Conservation (phyloP, 1,140 invertebrate genomes). For the Acyrthosiphon pisum region DNA sequence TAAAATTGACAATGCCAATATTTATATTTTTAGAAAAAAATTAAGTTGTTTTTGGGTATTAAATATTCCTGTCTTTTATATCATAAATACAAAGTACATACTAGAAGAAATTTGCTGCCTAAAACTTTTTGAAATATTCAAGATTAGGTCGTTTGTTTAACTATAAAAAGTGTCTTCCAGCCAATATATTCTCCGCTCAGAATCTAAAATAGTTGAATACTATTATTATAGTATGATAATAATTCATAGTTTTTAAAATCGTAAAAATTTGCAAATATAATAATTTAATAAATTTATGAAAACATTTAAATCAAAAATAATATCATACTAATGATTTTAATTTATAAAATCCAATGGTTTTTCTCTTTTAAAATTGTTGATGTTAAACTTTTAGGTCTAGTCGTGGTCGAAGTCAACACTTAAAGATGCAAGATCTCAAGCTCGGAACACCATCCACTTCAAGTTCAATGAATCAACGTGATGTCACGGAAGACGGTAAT, state of each 20-base stretch:
- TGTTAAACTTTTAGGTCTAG: conserved; percentile 21
- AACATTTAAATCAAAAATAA: not conserved
- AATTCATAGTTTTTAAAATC: not conserved
- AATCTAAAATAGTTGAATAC: not conserved
- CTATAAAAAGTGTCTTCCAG: not conserved
- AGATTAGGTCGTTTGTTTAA: not conserved
- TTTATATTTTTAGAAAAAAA: not conserved
- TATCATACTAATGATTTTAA: not conserved
- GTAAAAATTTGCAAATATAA: not conserved
- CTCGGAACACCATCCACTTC: conserved; percentile 28
- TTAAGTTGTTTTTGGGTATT: not conserved
- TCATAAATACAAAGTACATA: not conserved
- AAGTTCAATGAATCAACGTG: conserved; percentile 49
- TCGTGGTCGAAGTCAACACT: conserved; percentile 7
- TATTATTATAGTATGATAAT: not conserved
- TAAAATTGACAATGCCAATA: not conserved
- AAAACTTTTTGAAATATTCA: not conserved
- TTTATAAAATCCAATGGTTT: not conserved
- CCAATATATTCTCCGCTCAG: not conserved
- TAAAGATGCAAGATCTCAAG: conserved; percentile 14
- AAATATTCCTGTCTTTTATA: not conserved
- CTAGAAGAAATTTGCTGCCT: not conserved
- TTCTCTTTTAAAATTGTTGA: not conserved
- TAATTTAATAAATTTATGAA: not conserved
- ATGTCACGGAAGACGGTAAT: conserved; percentile 68